Evolutionary conservation across 92 coral and sea anemone species (phyloP).

Genomic region (Montipora capitata): DNA sequence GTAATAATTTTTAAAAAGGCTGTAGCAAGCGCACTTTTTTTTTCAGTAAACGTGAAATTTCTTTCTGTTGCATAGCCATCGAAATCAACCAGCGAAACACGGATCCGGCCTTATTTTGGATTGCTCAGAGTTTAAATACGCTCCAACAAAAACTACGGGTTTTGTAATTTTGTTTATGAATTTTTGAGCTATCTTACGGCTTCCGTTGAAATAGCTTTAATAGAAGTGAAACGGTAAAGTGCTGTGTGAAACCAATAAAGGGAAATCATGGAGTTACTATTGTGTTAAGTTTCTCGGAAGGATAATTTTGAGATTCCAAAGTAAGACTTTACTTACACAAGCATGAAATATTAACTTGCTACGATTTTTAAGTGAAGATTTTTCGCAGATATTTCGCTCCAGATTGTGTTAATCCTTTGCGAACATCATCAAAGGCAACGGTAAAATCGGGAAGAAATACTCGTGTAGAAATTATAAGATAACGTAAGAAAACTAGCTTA

Average conservation of each 20-base stretch:
- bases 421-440: background rate
- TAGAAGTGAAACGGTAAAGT: background rate
- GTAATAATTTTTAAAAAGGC: no score
- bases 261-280: no score
- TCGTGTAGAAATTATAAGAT: background rate
- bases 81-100: no score
- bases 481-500: constrained; percentile 14
- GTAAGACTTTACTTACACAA: constrained; percentile 3
- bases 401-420: constrained; percentile 52
- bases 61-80: background rate
- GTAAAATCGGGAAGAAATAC: background rate
- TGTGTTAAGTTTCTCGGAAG: no score
- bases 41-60: background rate
- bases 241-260: background rate
- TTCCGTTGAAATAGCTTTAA: background rate
- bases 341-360: constrained; percentile 49
- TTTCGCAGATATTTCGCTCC: constrained; percentile 29
- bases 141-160: background rate
- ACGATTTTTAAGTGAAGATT: background rate
- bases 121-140: no score
- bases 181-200: constrained; percentile 17
- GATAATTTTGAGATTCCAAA: background rate
- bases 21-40: no score
- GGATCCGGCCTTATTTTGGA: no score
- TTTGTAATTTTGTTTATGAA: constrained; percentile 22